Evolutionary conservation across 2,113 vertebrate species (phyloP).

Genomic region (Gallinago jamesoni): DNA sequence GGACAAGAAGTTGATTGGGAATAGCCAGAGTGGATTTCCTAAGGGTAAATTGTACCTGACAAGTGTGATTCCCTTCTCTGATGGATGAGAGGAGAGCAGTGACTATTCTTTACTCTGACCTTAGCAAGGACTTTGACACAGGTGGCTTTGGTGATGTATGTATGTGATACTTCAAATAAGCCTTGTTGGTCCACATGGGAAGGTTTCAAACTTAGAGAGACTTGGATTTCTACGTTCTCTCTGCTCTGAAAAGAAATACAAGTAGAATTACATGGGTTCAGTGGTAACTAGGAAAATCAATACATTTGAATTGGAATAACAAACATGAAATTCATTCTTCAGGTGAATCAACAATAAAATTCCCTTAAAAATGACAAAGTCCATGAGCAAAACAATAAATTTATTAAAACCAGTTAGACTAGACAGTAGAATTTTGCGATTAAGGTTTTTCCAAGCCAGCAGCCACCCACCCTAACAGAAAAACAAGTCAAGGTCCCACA

Average conservation of each 20-base stretch:
- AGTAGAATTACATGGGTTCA: neutral
- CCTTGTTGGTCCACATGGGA: neutral
- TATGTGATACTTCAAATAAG: neutral
- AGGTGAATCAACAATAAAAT: neutral
- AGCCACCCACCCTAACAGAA: fast-evolving
- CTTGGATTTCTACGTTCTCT: neutral
- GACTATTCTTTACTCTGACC: neutral
- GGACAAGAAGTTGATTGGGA: neutral
- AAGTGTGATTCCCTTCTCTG: neutral
- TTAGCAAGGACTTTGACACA: neutral
- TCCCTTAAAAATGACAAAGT: neutral
- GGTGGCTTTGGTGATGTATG: neutral
- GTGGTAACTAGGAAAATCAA: neutral
- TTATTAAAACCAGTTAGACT: neutral
- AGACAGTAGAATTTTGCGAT: neutral
- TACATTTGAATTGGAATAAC: neutral
- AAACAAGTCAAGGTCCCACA: neutral
- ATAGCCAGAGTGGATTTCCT: neutral
- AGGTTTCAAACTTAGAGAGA: neutral
- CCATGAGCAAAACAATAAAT: neutral
- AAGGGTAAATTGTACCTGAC: neutral
- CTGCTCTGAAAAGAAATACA: neutral
- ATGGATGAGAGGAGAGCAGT: neutral
- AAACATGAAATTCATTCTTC: neutral
- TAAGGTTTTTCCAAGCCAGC: neutral